These are phyloP conservation scores for Drosophila hamatofila DNA, from an alignment of 2,888 invertebrate species.

Conservation along the genomic window DNA sequence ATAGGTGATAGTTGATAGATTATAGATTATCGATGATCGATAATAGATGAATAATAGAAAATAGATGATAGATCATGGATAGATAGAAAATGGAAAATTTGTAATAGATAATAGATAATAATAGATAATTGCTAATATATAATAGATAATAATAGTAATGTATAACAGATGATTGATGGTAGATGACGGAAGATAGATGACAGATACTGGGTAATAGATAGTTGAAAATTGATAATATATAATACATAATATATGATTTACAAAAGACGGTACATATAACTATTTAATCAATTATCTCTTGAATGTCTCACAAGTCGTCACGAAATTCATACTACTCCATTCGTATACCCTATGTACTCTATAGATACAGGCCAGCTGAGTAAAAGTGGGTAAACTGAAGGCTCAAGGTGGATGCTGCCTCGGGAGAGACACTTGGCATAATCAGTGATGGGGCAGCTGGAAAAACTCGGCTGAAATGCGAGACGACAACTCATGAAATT, in stretches of 20 bases:
- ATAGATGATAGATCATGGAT: background rate
- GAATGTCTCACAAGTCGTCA: background rate
- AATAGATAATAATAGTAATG: too few species aligned
- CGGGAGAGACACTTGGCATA: slow-evolving; percentile 59
- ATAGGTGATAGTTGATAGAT: background rate
- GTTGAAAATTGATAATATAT: too few species aligned
- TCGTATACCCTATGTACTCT: background rate
- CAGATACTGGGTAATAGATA: too few species aligned
- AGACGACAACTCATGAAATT: slow-evolving; percentile 69
- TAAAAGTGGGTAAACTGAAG: slow-evolving; percentile 27
- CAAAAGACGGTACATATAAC: too few species aligned
- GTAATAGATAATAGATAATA: background rate
- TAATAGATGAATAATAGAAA: background rate
- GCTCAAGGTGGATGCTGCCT: slow-evolving; percentile 43
- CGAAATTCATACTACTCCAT: background rate
- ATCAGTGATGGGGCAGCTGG: slow-evolving; percentile 56
- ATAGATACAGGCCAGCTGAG: background rate
- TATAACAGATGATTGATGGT: too few species aligned
- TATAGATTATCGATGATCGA: background rate
- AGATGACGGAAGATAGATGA: too few species aligned
- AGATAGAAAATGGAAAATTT: background rate
- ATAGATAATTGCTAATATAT: background rate
- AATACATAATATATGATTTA: too few species aligned
- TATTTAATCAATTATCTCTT: too few species aligned
- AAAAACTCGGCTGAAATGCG: slow-evolving; percentile 39